These are phyloP conservation scores for Ameiurus melas DNA, from an alignment of 2,113 vertebrate species.

Conservation along the genomic window DNA sequence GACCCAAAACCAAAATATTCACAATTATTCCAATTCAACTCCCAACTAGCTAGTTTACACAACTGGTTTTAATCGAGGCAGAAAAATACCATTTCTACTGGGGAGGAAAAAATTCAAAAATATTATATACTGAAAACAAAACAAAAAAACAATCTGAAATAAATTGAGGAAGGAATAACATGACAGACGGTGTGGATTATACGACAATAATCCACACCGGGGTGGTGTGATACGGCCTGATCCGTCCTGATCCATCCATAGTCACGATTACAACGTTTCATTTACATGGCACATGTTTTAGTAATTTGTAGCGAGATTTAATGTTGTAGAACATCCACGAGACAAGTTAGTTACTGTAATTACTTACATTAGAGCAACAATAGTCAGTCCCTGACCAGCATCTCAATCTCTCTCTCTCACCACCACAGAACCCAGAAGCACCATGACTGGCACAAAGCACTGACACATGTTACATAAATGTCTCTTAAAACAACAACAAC, in stretches of 20 bases:
- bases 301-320: no score
- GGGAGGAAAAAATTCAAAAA: background rate
- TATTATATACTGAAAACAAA: no score
- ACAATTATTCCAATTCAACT: background rate
- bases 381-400: background rate
- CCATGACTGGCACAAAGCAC: background rate
- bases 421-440: background rate
- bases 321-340: background rate
- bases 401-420: background rate
- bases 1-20: background rate
- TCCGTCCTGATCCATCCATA: no score
- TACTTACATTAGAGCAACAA: background rate
- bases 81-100: background rate
- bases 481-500: no score
- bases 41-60: background rate
- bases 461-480: background rate
- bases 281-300: no score
- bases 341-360: background rate
- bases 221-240: no score
- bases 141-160: no score
- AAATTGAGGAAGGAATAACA: no score
- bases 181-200: no score
- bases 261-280: no score
- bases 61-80: background rate
- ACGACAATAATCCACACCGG: no score